phyloP scores from a whole-genome alignment of 1,140 invertebrate species.

The Rhysida immarginata region DNA sequence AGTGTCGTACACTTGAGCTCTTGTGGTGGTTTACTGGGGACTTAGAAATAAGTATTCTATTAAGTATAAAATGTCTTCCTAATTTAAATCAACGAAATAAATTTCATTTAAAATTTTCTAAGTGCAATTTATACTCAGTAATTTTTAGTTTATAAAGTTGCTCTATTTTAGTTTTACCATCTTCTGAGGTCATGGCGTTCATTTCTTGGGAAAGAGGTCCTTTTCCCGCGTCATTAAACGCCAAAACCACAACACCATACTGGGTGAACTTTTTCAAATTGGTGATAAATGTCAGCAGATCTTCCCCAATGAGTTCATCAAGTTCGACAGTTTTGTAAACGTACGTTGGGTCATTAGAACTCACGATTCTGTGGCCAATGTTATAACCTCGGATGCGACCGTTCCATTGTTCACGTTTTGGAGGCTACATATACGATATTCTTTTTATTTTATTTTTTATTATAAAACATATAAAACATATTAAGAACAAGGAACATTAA shows the following conservation, averaged over 20 bases:
- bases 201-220: conserved; percentile 60
- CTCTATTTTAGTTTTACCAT: too few relatives aligned
- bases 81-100: too few relatives aligned
- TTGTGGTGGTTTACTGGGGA: conserved; percentile 61
- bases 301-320: background rate
- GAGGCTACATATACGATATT: conserved; percentile 59
- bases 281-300: background rate
- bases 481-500: too few relatives aligned
- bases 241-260: conserved; percentile 29
- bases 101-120: too few relatives aligned
- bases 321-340: conserved; percentile 12
- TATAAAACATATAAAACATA: too few relatives aligned
- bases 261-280: conserved; percentile 23
- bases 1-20: conserved; percentile 78
- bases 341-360: conserved; percentile 19
- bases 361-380: conserved; percentile 29
- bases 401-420: conserved; percentile 75
- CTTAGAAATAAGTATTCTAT: conserved; percentile 25
- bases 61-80: too few relatives aligned
- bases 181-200: conserved; percentile 58
- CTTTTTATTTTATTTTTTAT: background rate
- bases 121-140: too few relatives aligned
- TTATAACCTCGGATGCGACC: conserved; percentile 73
- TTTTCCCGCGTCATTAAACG: conserved; percentile 31
- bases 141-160: background rate